A percentile compares a stretch with the other conserved stretches of the same genome.
Conservation (phyloP, 2,797 vertebrate genomes). For the Neopelma chrysocephalum region DNA sequence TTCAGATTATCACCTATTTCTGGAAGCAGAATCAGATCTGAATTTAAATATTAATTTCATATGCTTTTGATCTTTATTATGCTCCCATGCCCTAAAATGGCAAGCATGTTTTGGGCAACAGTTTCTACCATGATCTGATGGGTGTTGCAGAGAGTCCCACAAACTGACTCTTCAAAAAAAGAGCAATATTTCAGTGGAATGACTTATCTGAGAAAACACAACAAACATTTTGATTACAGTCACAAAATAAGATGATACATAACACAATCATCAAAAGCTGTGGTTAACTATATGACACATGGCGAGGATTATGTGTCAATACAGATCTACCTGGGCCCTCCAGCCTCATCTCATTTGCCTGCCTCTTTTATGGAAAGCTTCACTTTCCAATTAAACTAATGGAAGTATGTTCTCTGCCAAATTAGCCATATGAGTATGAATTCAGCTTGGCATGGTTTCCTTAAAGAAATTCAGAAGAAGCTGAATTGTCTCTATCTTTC, state of each 20-base stretch:
- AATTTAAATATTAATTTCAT: not conserved
- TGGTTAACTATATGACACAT: not conserved
- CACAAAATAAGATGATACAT: not conserved
- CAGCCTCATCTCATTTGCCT: not conserved
- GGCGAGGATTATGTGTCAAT: not conserved
- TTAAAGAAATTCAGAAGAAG: not conserved
- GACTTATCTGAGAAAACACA: not conserved
- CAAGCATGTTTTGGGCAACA: not conserved
- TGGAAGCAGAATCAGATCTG: not conserved
- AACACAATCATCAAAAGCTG: not conserved
- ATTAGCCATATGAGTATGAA: not conserved
- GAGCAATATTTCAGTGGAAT: not conserved
- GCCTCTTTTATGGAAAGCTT: not conserved
- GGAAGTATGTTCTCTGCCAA: not conserved
- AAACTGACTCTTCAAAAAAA: not conserved
- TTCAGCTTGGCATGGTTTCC: not conserved
- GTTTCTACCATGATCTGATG: not conserved
- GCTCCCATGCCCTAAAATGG: not conserved
- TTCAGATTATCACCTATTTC: not conserved
- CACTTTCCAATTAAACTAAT: not conserved
- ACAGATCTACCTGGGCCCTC: not conserved
- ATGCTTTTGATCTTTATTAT: not conserved
- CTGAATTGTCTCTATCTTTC: not conserved
- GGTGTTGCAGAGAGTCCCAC: not conserved
- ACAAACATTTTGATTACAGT: not conserved